phyloP scores from a whole-genome alignment of 2,113 vertebrate genomes.

The Ginglymostoma cirratum region DNA sequence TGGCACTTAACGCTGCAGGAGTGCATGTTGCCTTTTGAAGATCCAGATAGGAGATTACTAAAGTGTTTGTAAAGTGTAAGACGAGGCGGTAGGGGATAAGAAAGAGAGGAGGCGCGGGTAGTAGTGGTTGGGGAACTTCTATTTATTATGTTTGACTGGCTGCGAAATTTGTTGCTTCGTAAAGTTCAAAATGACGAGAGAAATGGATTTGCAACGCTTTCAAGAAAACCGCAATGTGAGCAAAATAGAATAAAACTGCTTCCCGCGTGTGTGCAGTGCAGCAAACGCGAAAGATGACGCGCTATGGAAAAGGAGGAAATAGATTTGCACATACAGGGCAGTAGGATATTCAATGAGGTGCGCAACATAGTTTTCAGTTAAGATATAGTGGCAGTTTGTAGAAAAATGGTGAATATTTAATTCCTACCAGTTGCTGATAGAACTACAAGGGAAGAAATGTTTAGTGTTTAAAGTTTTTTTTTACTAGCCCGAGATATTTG shows the following conservation, averaged over 20 bases:
- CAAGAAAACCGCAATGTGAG: background rate
- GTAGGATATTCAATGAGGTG: conserved; percentile 8
- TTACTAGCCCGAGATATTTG: background rate
- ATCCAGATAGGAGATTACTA: background rate
- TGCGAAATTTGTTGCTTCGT: background rate
- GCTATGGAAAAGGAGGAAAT: background rate
- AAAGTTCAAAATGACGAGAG: background rate
- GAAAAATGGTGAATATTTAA: background rate
- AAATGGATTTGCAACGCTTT: background rate
- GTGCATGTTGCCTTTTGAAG: background rate
- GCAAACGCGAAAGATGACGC: conserved; percentile 5
- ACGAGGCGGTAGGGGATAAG: background rate
- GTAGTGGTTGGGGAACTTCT: background rate
- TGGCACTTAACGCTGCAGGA: background rate
- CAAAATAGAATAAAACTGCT: background rate
- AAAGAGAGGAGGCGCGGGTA: background rate
- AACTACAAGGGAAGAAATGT: background rate
- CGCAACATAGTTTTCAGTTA: background rate
- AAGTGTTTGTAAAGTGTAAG: background rate
- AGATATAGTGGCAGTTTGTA: background rate
- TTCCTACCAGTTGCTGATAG: background rate
- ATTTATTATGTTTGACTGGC: background rate
- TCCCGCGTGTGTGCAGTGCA: conserved; percentile 12
- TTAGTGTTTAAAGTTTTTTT: background rate
- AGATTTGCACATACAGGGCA: background rate